A percentile compares a stretch with the other conserved stretches of the same genome.
Evolutionary conservation across 2,797 vertebrate species (phyloP).

Genomic region (Pseudopleuronectes americanus): DNA sequence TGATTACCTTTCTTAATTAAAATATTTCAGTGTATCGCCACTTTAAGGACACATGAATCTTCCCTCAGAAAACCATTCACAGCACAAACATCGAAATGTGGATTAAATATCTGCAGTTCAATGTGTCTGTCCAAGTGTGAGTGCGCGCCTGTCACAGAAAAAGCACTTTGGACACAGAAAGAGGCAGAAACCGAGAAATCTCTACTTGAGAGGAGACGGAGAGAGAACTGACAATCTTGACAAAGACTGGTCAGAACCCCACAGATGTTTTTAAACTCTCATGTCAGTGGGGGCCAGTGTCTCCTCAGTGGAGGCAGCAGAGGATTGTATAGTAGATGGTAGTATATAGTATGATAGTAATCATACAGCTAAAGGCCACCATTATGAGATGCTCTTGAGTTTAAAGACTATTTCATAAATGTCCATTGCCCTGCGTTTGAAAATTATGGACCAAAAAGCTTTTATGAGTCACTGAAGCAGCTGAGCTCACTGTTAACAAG

Average conservation of each 20-base stretch:
- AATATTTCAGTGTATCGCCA: not conserved
- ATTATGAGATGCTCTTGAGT: no score
- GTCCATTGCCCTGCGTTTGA: no score
- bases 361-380: conserved; percentile 34
- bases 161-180: conserved; percentile 27
- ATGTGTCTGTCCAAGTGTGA: conserved; percentile 30
- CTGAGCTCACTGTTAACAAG: no score
- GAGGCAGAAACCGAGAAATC: conserved; percentile 40
- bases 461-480: no score
- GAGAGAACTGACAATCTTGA: conserved; percentile 44
- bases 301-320: conserved; percentile 13
- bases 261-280: conserved; percentile 25
- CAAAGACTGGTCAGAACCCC: conserved; percentile 49
- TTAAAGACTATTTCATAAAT: no score
- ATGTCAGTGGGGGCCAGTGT: conserved; percentile 16
- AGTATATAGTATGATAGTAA: not conserved
- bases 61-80: not conserved
- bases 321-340: conserved; percentile 35
- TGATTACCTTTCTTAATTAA: not conserved
- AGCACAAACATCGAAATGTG: conserved; percentile 34
- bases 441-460: no score
- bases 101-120: conserved; percentile 41
- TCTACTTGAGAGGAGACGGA: conserved; percentile 49
- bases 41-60: not conserved
- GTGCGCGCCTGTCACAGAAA: conserved; percentile 54